Evolutionary conservation across 1,140 invertebrate genomes (phyloP), one percentile per base, ranked within the genome.

Genomic region (Sminthurinus signatus): DNA sequence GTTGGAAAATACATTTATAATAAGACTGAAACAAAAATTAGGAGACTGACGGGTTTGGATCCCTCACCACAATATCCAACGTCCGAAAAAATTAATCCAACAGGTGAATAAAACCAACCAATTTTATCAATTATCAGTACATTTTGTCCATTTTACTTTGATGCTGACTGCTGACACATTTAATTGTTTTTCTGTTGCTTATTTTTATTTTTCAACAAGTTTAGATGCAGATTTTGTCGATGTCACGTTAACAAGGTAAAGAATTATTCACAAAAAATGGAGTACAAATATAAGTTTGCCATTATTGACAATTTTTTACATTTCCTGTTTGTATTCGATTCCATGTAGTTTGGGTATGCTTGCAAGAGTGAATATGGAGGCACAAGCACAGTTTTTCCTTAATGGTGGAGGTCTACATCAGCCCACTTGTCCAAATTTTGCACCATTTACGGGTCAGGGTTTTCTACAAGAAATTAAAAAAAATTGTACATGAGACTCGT

Each of bases 371-470:
- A 43, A 36, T 10, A 39, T 14, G n/a, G 21, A 21, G 17, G 62
- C 36, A n/a, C 52, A 64, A 29, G 62, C 27, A 17, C 42, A 51
- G 19, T 65, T 65, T 28, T 60, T 44, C 28, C 10, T 65, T 4
- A 65, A 65, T 31, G 63, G 63, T 8, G 63, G 63, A 4, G 56
- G 46, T 15, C 62, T 54, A 2, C 27, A 31, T 27, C 63, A 65
- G 23, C 63, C 55, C 42, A 59, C 51, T 60, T 65, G 63, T 42
- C 63, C 55, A 31, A 64, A 44, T 19, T 44, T 57, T 25, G 15
- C 19, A 17, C 29, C 36, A 21, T 57, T 57, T 42, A 57, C n/a
- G 4, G 55, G 29, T 39, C n/a, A n/a, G n/a, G n/a, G n/a, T n/a
- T n/a, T n/a, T n/a, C n/a, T n/a, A n/a, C n/a, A n/a, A n/a, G n/a